Conservation (phyloP, 2,888 invertebrate species). For the Scaptomyza reducta region DNA sequence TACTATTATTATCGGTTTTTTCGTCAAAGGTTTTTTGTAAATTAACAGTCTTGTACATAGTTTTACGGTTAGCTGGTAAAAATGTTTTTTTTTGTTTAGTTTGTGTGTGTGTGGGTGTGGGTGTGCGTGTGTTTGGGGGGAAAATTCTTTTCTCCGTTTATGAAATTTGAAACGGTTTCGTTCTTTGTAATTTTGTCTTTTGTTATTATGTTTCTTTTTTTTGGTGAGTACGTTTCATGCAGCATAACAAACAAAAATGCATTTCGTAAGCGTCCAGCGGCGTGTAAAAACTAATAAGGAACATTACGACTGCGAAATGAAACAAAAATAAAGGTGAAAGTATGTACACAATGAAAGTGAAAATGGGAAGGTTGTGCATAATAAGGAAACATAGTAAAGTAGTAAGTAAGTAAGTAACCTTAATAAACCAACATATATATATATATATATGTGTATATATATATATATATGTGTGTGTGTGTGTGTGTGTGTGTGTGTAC, state of each 20-base stretch:
- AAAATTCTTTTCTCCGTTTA: background rate
- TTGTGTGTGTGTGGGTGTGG: background rate
- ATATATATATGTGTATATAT: too few species aligned
- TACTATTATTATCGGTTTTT: constrained; percentile 2
- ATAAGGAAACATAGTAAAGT: constrained; percentile 3
- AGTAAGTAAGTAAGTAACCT: constrained; percentile 4
- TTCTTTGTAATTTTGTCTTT: constrained; percentile 1
- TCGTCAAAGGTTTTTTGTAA: constrained; percentile 1
- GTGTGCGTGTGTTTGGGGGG: background rate
- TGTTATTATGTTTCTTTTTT: background rate
- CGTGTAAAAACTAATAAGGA: constrained; percentile 32
- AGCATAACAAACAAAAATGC: constrained; percentile 31
- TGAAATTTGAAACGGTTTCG: background rate
- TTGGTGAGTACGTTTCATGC: constrained; percentile 29
- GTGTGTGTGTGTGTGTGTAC: background rate
- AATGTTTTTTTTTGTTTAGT: background rate
- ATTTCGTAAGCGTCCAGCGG: constrained; percentile 23
- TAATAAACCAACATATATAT: constrained; percentile 7
- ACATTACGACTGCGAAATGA: constrained; percentile 10
- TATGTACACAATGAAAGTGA: constrained; percentile 36
- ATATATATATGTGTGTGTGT: background rate
- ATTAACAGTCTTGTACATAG: constrained; percentile 3
- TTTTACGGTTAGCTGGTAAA: background rate
- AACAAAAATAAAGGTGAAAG: constrained; percentile 13
- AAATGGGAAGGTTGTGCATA: constrained; percentile 7